A percentile compares a stretch with the other conserved stretches of the same genome.
phyloP scores from a whole-genome alignment of 1,140 invertebrate genomes.

The Drosophila simulans region DNA sequence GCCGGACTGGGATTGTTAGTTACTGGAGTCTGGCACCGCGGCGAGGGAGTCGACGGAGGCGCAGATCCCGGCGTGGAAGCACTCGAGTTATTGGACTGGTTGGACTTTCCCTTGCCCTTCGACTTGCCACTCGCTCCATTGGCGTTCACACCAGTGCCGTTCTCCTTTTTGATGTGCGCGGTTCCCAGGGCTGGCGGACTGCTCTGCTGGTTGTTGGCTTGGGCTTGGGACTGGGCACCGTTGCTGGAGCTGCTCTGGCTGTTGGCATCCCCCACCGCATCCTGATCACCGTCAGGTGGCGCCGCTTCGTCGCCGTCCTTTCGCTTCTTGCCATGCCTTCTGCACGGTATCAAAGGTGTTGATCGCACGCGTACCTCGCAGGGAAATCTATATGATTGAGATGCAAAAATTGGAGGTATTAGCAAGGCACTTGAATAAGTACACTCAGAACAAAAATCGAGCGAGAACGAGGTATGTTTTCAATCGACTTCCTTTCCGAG shows the following conservation, averaged over 20 bases:
- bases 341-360: conserved; percentile 92
- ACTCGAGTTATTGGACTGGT: conserved; percentile 69
- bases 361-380: conserved; percentile 94
- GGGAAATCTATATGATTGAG: conserved; percentile 87
- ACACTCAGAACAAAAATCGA: conserved; percentile 7
- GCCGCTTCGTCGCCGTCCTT: conserved; percentile 88
- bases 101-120: conserved; percentile 74
- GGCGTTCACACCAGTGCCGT: conserved; percentile 45
- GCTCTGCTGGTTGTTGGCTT: conserved; percentile 65
- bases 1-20: conserved; percentile 83
- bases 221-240: conserved; percentile 79
- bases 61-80: conserved; percentile 84
- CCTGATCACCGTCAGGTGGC: conserved; percentile 64
- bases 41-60: conserved; percentile 79
- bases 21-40: conserved; percentile 85
- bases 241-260: conserved; percentile 72
- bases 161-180: conserved; percentile 63
- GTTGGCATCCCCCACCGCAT: conserved; percentile 56
- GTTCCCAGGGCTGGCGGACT: conserved; percentile 63
- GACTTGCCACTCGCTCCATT: conserved; percentile 24
- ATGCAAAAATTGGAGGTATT: conserved; percentile 9
- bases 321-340: conserved; percentile 91
- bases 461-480: neutral
- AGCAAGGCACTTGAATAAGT: neutral
- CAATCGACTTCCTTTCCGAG: neutral